phyloP scores from a whole-genome alignment of 2,888 invertebrate genomes.

The Empis stercorea region DNA sequence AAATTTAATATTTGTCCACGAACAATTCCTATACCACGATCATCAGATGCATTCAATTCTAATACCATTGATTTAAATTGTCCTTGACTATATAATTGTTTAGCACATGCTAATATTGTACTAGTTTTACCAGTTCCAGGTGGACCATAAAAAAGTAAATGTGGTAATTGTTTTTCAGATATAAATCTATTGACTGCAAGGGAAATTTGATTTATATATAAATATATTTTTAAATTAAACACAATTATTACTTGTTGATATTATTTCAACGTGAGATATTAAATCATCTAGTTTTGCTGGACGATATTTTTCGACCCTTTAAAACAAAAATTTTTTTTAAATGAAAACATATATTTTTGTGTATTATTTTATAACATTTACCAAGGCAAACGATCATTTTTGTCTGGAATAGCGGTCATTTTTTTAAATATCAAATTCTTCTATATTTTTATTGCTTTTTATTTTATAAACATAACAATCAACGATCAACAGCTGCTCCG shows the following conservation, averaged over 20 bases:
- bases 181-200: conserved; percentile 72
- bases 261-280: conserved; percentile 94
- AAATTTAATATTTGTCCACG: conserved; percentile 89
- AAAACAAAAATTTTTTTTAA: background rate
- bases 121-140: conserved; percentile 98
- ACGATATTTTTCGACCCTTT: conserved; percentile 99
- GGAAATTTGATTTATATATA: conserved; percentile 2
- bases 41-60: conserved; percentile 95
- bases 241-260: conserved; percentile 72
- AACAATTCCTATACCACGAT: conserved; percentile 91
- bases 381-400: background rate
- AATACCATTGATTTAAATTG: conserved; percentile 91
- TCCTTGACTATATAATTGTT: conserved; percentile 74
- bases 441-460: too few relatives aligned
- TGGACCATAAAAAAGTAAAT: conserved; percentile 93
- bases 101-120: conserved; percentile 92
- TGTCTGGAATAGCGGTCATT: background rate
- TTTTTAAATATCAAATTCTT: too few relatives aligned
- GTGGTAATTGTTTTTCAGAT: conserved; percentile 82
- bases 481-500: too few relatives aligned
- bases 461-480: too few relatives aligned
- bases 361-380: background rate
- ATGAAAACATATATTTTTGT: background rate
- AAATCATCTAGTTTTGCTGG: conserved; percentile 83
- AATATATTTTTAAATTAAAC: conserved; percentile 3